Conservation (phyloP, 2,797 vertebrate genomes). For the Triplophysa bombifrons region DNA sequence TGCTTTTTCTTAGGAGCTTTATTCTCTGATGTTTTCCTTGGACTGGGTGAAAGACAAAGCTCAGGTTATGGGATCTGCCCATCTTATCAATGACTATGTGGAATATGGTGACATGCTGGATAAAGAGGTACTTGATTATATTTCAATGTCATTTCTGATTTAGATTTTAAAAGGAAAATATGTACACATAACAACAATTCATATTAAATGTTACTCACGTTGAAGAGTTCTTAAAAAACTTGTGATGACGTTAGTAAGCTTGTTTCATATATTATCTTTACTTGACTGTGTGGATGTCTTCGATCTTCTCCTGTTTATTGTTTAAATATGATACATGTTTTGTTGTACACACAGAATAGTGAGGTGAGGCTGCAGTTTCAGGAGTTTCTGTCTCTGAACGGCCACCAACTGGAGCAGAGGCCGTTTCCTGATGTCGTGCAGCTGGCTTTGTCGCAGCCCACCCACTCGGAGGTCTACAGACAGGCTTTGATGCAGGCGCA, state of each 20-base stretch:
- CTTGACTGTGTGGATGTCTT: background rate
- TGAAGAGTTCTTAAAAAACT: no score
- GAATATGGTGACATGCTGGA: slow-evolving; percentile 87
- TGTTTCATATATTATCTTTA: no score
- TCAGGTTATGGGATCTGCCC: slow-evolving; percentile 87
- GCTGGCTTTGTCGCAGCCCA: slow-evolving; percentile 88
- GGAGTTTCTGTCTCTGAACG: slow-evolving; percentile 94
- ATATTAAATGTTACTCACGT: no score
- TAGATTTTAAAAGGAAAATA: no score
- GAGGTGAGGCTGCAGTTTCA: slow-evolving; percentile 90
- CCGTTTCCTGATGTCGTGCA: slow-evolving; percentile 93
- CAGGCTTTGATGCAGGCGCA: slow-evolving; percentile 85
- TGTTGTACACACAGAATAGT: slow-evolving; percentile 78
- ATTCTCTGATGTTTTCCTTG: slow-evolving; percentile 91
- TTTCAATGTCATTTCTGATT: background rate
- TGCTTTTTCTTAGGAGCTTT: slow-evolving; percentile 81
- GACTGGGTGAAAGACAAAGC: slow-evolving; percentile 95
- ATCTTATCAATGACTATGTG: slow-evolving; percentile 94
- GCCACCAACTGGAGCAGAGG: slow-evolving; percentile 89
- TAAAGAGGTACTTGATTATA: slow-evolving; percentile 82
- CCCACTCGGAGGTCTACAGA: slow-evolving; percentile 86
- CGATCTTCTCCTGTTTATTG: background rate
- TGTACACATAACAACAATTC: no score
- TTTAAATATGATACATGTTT: background rate
- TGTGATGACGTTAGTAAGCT: no score